Evolutionary conservation across 2,797 vertebrate species (phyloP).

Genomic region (Chanos chanos): DNA sequence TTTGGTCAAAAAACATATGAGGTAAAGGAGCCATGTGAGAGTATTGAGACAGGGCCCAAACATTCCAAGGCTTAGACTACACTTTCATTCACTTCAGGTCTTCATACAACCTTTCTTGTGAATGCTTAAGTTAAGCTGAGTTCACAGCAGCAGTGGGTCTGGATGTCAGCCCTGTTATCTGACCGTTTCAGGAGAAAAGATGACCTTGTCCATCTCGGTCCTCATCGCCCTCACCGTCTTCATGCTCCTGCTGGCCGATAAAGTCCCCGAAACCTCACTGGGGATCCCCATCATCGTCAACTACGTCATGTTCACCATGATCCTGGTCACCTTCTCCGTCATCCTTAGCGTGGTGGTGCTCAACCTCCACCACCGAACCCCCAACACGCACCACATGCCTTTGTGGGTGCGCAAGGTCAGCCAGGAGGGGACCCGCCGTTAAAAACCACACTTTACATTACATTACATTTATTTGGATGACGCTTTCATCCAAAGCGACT

Average conservation of each 20-base stretch:
- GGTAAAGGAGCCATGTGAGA: too few relatives aligned
- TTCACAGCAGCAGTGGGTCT: too few relatives aligned
- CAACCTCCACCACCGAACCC: slow-evolving; percentile 75
- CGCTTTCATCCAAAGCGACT: too few relatives aligned
- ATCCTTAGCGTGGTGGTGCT: slow-evolving; percentile 78
- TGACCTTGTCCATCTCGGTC: slow-evolving; percentile 78
- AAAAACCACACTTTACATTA: too few relatives aligned
- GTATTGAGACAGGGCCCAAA: too few relatives aligned
- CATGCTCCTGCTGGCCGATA: slow-evolving; percentile 76
- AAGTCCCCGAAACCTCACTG: slow-evolving; percentile 77
- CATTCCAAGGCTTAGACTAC: too few relatives aligned
- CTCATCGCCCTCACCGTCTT: slow-evolving; percentile 80
- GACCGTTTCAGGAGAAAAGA: slow-evolving; percentile 72
- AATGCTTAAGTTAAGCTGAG: too few relatives aligned
- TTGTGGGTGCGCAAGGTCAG: slow-evolving; percentile 73
- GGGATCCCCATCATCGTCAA: slow-evolving; percentile 79
- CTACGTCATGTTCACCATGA: slow-evolving; percentile 79
- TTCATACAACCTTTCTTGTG: too few relatives aligned
- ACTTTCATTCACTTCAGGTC: too few relatives aligned
- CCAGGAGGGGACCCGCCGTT: too few relatives aligned
- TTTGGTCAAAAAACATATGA: too few relatives aligned
- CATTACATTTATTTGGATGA: too few relatives aligned
- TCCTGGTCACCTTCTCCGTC: slow-evolving; percentile 77
- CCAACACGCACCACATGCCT: slow-evolving; percentile 75
- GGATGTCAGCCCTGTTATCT: neutral